Evolutionary conservation across 2,113 vertebrate species (phyloP).

Genomic region (Tragelaphus strepsiceros): DNA sequence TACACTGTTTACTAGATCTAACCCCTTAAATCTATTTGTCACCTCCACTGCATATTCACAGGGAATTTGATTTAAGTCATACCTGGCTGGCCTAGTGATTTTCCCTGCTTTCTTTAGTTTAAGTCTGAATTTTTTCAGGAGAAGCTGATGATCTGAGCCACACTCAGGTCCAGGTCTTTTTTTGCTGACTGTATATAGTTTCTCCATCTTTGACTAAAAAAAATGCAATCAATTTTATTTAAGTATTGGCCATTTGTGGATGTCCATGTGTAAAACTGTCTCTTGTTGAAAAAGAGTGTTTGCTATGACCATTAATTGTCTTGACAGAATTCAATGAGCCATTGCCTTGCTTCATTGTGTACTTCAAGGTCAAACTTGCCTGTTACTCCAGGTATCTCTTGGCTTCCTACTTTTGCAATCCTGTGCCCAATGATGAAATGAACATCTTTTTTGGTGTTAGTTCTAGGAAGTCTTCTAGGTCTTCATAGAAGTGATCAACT

Average conservation of each 20-base stretch:
- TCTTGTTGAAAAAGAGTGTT: neutral
- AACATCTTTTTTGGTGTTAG: neutral
- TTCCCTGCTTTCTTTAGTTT: neutral
- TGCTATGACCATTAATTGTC: neutral
- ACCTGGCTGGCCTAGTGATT: neutral
- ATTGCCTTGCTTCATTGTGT: neutral
- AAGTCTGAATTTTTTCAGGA: neutral
- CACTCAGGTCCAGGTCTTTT: neutral
- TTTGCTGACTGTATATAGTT: neutral
- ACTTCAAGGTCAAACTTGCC: neutral
- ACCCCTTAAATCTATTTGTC: neutral
- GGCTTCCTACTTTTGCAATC: neutral
- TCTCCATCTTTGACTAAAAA: neutral
- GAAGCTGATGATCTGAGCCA: neutral
- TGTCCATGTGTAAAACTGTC: neutral
- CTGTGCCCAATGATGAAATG: neutral
- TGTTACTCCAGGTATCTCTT: neutral
- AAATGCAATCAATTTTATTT: neutral
- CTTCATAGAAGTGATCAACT: neutral
- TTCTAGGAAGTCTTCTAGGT: neutral
- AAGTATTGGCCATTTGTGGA: neutral
- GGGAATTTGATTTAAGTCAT: neutral
- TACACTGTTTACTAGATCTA: neutral
- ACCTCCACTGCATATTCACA: neutral
- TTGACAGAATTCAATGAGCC: neutral